Evolutionary conservation across 2,888 invertebrate species (phyloP), one percentile per base, ranked within the genome.

Genomic region (Drosophila flavopinicola): DNA sequence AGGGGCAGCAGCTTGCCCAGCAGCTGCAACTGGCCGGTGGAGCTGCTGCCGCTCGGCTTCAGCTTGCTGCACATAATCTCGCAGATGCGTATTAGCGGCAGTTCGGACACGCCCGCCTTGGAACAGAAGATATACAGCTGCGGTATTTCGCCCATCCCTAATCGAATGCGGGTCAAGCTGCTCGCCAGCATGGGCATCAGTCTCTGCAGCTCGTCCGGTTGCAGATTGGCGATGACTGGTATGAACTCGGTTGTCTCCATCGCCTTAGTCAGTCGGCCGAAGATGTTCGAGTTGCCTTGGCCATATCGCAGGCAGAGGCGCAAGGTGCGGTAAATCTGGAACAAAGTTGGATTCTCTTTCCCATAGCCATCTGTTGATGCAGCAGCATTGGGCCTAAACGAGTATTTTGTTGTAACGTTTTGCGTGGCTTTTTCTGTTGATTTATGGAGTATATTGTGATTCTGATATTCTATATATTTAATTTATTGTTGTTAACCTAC

Each of bases 121-220:
- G 24, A 5, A 7, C 49, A 35, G 0, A 41, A 11, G 2, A 6
- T 10, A 13, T 11, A 6, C 2, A 66, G 7, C 0, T 7, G 1
- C 7, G 6, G 7, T 1, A 74, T 24, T 2, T 59, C 45, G 0
- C 1, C 1, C 11, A 67, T 24, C 5, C 57, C 41, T 32, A 69
- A n/a, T 1, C 42, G 66, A 11, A 71, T 23, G 2, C 30, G 27
- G 0, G 15, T 51, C 66, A 69, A 9, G 2, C 57, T 52, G 7
- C 30, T 0, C 1, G 35, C 49, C 6, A 74, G 10, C 68, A 74
- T 54, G 6, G 44, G 61, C 52, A 74, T 17, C 11, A 71, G 30
- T 1, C 49, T 32, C 5, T 23, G 6, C 1, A 67, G 30, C 24
- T 74, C 63, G 1, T 25, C 27, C 5, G 1, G 3, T 0, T 27